Evolutionary conservation across 2,797 vertebrate species (phyloP), one percentile per base, ranked within the genome.

Genomic region (Aselliscus stoliczkanus): DNA sequence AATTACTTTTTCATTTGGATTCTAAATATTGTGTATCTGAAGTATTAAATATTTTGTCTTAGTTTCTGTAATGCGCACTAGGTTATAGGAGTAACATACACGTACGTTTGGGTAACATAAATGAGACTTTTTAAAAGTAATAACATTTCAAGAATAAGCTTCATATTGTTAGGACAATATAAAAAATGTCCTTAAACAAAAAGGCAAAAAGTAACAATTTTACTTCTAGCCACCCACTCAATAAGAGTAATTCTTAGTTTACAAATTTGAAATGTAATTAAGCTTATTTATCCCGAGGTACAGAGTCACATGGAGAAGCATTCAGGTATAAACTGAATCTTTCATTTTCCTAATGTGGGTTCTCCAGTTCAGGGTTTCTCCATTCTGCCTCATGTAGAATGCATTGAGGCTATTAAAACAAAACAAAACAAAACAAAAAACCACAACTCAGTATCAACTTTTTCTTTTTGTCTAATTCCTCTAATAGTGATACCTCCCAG

Each of bases 1-100:
- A 58, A 80, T 92, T 81, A 54, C 60, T 76, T 65, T 84, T 95
- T 87, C 12, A 88, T 50, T 86, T 67, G 83, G 42, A 75, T 96
- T 93, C 65, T 82, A 85, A 94, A 75, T 84, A 79, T 37, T 86
- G 29, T 67, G 79, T 79, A 69, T 82, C 20, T 65, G 69, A 80
- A 80, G 18, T 81, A 72, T 91, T 88, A 86, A 73, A 54, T 83
- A 76, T 65, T 92, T 94, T 94, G 54, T 52, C 39, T 73, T 69
- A 42, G 44, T 95, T 85, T 95, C 37, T 77, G 2, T 65, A 75
- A 79, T 23, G 4, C 12, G 79, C 64, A 88, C 29, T 47, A 65
- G 31, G 56, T 34, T 85, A 23, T 18, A 44, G 10, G 42, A 56
- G 23, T 75, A 31, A 65, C 39, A 52, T 83, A 50, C 3, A 14